Evolutionary conservation across 2,888 invertebrate species (phyloP), one percentile per base, ranked within the genome.

Genomic region (Adelognathus sp.): DNA sequence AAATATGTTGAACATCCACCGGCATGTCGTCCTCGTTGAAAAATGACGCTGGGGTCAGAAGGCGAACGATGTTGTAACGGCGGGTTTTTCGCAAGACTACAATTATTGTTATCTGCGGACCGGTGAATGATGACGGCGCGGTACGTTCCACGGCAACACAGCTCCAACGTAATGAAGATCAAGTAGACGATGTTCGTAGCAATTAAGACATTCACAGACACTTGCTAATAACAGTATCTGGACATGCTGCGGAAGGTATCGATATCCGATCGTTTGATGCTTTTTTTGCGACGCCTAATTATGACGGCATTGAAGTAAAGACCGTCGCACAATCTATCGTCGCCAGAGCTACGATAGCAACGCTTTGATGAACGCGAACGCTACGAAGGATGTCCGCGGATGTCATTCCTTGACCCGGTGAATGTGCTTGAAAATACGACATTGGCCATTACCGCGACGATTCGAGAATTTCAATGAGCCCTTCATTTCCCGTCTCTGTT

Each of bases 371-470:
- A 52, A 41, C 5, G 52, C 29, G 31, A 21, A 24, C 16, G 41
- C 41, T 11, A 39, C n/a, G 52, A 54, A 52, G 61, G 52, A 52
- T 41, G 41, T 39, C 44, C 39, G 24, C 54, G 41, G 29, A 54
- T 41, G 11, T 52, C 6, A 56, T 67, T 67, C 67, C 54, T 67
- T 67, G 67, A 67, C 67, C 67, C 41, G 52, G 29, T 24, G 36
- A 66, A 14, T 66, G 6, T 36, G 39, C 36, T 24, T 18, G 16
- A 36, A 58, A 36, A 58, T 31, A 21, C 54, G 66, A 52, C 66
- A 66, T 66, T 67, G 52, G 9, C 27, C 2, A 41, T 67, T n/a
- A n/a, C n/a, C 31, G 9, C 54, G 54, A 67, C 67, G 21, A 50
- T 24, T 11, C 6, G 6, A 27, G 67, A 67, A 54, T 67, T 39